A percentile compares a stretch with the other conserved stretches of the same genome.
phyloP scores from a whole-genome alignment of 1,140 invertebrate genomes.

The Drosophila pseudoobscura region DNA sequence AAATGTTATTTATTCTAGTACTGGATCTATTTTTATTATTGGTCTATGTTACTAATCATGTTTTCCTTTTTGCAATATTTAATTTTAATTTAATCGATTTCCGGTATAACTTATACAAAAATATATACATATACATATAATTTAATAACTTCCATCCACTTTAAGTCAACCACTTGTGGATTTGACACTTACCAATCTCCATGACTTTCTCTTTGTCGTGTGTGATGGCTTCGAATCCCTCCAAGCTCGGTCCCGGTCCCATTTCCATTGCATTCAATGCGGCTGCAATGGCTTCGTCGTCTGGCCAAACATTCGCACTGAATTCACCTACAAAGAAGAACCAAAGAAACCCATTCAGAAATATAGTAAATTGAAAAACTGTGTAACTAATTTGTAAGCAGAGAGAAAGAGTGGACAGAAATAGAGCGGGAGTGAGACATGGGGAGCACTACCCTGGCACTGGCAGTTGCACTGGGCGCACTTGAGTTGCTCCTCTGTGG shows the following conservation, averaged over 20 bases:
- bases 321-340: constrained; percentile 59
- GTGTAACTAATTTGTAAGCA: constrained; percentile 55
- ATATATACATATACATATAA: no score
- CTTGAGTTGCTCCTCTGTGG: constrained; percentile 47
- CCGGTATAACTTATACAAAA: no score
- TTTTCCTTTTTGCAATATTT: no score
- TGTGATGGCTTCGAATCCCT: constrained; percentile 19
- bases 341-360: constrained; percentile 18
- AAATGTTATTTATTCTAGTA: no score
- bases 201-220: constrained; percentile 19
- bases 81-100: no score
- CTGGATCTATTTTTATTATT: no score
- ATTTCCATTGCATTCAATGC: constrained; percentile 47
- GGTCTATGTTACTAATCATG: no score
- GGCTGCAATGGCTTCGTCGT: constrained; percentile 46
- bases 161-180: not conserved
- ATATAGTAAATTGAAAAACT: constrained; percentile 59
- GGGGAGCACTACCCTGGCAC: no score
- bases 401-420: not conserved
- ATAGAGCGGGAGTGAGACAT: constrained; percentile 3
- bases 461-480: constrained; percentile 11
- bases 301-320: constrained; percentile 35
- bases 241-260: constrained; percentile 17
- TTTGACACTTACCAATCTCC: constrained; percentile 56
- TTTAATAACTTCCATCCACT: no score